Conservation (phyloP, 2,797 vertebrate genomes). For the Pogoniulus pusillus region DNA sequence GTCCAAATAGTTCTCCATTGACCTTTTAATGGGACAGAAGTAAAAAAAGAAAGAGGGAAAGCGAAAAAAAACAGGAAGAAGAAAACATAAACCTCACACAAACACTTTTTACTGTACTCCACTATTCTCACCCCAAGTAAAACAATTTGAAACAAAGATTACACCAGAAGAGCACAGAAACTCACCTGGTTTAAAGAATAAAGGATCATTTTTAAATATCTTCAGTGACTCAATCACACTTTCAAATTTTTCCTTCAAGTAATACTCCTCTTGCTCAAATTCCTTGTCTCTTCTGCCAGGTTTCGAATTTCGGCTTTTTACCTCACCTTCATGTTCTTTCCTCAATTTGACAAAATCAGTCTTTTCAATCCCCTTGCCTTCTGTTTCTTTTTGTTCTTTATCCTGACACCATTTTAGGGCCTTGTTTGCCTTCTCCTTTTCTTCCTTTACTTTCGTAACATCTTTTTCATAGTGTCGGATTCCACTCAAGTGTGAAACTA, state of each 20-base stretch:
- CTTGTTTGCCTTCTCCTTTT: constrained; percentile 86
- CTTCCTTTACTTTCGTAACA: constrained; percentile 87
- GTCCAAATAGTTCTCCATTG: not conserved
- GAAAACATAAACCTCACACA: not conserved
- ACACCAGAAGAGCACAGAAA: not conserved
- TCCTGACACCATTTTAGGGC: constrained; percentile 71
- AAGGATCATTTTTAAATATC: constrained; percentile 94
- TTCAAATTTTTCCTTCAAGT: constrained; percentile 91
- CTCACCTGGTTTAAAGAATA: constrained; percentile 96
- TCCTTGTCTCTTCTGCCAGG: constrained; percentile 80
- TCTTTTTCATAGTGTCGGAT: constrained; percentile 98
- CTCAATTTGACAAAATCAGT: constrained; percentile 47
- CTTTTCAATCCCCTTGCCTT: constrained; percentile 67
- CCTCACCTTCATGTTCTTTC: constrained; percentile 67
- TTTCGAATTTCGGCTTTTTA: constrained; percentile 70
- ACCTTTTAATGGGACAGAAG: not conserved
- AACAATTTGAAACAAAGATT: not conserved
- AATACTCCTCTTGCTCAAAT: constrained; percentile 92
- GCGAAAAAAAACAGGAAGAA: not conserved
- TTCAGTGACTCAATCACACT: constrained; percentile 87
- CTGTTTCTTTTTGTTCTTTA: constrained; percentile 63
- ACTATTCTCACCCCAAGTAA: not conserved
- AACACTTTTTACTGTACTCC: not conserved
- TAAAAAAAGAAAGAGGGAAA: not conserved
- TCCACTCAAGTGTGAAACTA: constrained; percentile 95